These are phyloP conservation scores for Drosophila sproati DNA, from an alignment of 1,140 invertebrate genomes.

Conservation along the genomic window DNA sequence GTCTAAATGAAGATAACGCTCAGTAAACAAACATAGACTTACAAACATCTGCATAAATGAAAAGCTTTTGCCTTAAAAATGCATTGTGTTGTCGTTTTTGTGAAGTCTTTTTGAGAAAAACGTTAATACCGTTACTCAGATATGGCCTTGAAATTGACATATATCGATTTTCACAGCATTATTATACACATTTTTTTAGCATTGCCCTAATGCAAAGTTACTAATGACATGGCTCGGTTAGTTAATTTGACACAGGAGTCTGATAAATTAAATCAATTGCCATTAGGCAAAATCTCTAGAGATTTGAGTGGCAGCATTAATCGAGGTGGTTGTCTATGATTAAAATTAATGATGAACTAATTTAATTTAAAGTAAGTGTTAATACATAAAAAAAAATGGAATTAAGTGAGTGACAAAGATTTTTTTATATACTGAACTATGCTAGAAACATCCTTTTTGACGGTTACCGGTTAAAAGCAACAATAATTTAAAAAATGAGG, in stretches of 20 bases:
- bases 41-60: not conserved
- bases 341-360: too few relatives aligned
- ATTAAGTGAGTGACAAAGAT: too few relatives aligned
- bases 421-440: too few relatives aligned
- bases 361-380: too few relatives aligned
- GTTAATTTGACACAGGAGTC: not conserved
- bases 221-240: not conserved
- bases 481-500: too few relatives aligned
- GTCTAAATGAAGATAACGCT: not conserved
- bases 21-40: not conserved
- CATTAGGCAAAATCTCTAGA: too few relatives aligned
- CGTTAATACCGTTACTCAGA: not conserved
- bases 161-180: not conserved
- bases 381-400: too few relatives aligned
- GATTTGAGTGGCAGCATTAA: too few relatives aligned
- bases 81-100: not conserved
- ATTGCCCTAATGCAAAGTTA: not conserved
- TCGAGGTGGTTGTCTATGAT: too few relatives aligned
- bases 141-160: not conserved
- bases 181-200: not conserved
- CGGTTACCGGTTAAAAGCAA: too few relatives aligned
- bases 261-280: not conserved
- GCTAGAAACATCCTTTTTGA: too few relatives aligned
- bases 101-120: not conserved
- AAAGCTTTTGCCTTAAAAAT: not conserved